Evolutionary conservation across 1,140 invertebrate genomes (phyloP), one percentile per base, ranked within the genome.

Genomic region (Tetragonula clypearis): DNA sequence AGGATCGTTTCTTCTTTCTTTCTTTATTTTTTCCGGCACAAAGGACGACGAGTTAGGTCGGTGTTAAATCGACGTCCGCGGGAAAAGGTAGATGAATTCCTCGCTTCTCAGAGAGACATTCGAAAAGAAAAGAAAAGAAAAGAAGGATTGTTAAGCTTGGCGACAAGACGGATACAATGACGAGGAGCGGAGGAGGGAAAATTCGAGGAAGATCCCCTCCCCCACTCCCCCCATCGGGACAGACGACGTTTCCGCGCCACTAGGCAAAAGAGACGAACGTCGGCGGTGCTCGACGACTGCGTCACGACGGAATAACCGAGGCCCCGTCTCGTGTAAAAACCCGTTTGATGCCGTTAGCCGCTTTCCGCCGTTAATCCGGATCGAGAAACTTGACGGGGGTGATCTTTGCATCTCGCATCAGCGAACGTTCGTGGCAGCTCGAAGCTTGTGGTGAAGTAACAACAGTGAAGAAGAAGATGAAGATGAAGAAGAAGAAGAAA

Each of bases 321-420:
- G 78, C n/a, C 66, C 79, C 73, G 62, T 87, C 86, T 75, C 56
- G 79, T 62, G 86, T 87, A 65, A 90, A 86, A 90, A 90, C 76
- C 41, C 41, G 86, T 90, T 90, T 87, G 83, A 79, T 72, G 68
- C 66, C 30, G 76, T 82, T 68, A 75, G 65, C 60, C 62, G 87
- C 76, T 85, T 87, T 87, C 41, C 82, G 56, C 0, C 80, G 81
- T 86, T 88, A 66, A 90, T 86, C 88, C 62, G 86, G 66, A 87
- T 90, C 72, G 73, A 69, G 62, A 77, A 66, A 82, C 86, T 69
- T 58, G 74, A 65, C 75, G 55, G 58, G 56, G 72, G 30, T 30
- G 65, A 66, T 30, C 76, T 79, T 79, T 41, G 26, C 85, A 21
- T 82, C 65, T 56, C 62, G 69, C 65, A 35, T 35, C 35, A 21